Percentiles rank a stretch among this genome's conserved stretches.
Evolutionary conservation across 2,113 vertebrate genomes (phyloP).

Genomic region (Herpetotheres cachinnans): DNA sequence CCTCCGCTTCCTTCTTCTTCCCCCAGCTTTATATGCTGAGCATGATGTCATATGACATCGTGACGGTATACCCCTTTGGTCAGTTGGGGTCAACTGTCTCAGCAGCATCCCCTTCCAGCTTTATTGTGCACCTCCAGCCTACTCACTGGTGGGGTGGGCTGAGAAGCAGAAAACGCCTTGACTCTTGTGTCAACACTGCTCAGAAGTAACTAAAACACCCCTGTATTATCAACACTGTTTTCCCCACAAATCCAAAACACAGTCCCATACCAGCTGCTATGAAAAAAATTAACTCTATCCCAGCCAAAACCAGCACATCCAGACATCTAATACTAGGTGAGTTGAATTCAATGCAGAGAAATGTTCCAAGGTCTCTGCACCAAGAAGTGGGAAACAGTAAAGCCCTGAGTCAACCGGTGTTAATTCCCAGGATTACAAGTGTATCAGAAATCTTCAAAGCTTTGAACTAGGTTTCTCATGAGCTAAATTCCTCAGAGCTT

Average conservation of each 20-base stretch:
- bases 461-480: neutral
- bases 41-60: too few relatives aligned
- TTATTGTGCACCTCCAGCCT: too few relatives aligned
- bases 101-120: too few relatives aligned
- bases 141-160: neutral
- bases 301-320: neutral
- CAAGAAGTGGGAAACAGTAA: neutral
- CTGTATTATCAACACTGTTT: too few relatives aligned
- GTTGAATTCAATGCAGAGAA: neutral
- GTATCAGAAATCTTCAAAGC: neutral
- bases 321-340: neutral
- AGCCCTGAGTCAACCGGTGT: neutral
- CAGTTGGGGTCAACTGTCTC: neutral
- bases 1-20: too few relatives aligned
- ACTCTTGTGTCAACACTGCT: too few relatives aligned
- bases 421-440: neutral
- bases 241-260: too few relatives aligned
- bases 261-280: too few relatives aligned
- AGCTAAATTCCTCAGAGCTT: neutral
- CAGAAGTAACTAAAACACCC: too few relatives aligned
- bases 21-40: too few relatives aligned
- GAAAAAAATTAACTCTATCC: too few relatives aligned
- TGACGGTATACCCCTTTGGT: neutral
- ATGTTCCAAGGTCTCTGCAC: neutral
- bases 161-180: too few relatives aligned